Conservation (phyloP, 2,797 vertebrate species). For the Glossophaga mutica region DNA sequence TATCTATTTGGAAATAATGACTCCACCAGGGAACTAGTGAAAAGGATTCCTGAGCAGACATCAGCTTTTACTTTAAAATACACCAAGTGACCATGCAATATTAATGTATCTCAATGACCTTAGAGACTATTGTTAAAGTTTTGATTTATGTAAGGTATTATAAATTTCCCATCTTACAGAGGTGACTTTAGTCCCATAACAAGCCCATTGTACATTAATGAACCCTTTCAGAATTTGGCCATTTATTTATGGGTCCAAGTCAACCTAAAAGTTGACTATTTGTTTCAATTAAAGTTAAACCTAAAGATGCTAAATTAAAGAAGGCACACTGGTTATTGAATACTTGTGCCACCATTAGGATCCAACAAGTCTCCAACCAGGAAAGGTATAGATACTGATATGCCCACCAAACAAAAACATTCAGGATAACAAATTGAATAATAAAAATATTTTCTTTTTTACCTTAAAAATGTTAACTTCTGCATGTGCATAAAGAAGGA, state of each 20-base stretch:
- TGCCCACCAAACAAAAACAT: constrained; percentile 1
- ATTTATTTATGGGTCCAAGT: constrained; percentile 5
- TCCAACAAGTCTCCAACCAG: not conserved
- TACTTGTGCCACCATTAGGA: constrained; percentile 1
- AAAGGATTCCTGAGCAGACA: not conserved
- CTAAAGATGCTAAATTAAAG: not conserved
- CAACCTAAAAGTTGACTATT: not conserved
- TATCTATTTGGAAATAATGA: not conserved
- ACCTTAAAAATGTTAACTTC: constrained; percentile 7
- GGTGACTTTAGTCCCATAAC: not conserved
- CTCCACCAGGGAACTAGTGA: not conserved
- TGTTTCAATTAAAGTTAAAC: constrained; percentile 38
- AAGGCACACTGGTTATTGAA: not conserved
- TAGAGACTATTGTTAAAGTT: not conserved
- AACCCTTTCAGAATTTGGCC: not conserved
- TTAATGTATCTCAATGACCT: not conserved
- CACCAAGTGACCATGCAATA: not conserved
- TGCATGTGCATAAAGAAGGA: not conserved
- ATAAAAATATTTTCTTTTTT: not conserved
- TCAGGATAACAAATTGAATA: not conserved
- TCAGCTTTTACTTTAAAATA: constrained; percentile 30
- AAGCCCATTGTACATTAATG: not conserved
- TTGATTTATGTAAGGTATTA: constrained; percentile 34
- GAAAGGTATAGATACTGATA: not conserved
- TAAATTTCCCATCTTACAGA: constrained; percentile 18